Base-by-base conservation (phyloP, 23 tunicate genomes). In the Ciona savignyi region DNA sequence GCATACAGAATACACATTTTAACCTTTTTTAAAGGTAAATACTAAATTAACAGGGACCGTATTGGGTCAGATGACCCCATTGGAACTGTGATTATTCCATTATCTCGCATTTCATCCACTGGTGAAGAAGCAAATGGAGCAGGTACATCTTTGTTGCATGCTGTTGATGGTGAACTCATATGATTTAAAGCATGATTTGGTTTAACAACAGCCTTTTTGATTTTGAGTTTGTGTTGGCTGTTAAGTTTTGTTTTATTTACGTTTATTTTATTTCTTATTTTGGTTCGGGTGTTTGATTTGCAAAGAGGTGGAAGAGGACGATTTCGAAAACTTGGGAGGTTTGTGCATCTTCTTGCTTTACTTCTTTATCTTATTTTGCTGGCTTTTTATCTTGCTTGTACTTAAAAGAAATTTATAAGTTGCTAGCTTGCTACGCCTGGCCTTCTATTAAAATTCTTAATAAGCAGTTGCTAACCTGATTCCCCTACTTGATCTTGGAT, bases 91-190 rank as follows among this genome's bases (percentile, higher is more conserved):
- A 81, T 34, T 11, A 91, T 91, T 25, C 86, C 83, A 27, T 78
- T 91, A 61, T 85, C 97, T 6, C 69, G 81, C 23, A 91, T 91
- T 27, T 91, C 97, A 0, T 91, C 97, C 0, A 91, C 97, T 23
- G 97, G 97, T 35, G 97, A 91, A 61, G 97, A 84, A 4, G 70
- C 91, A 26, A 85, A 80, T 72, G 87, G 87, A 3, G 87, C 87
- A 27, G 87, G 80, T 80, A 34, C 24, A 19, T 1, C 20, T 25
- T 6, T 29, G 27, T 29, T 6, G 4, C 9, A 9, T 42, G 56
- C 9, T 15, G 9, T 6, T 42, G 15, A 6, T 6, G 15, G 15
- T 42, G 56, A 42, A 42, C 15, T 9, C 9, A 42, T 42, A 15
- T 42, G 6, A 42, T 15, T 42, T 42, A 42, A 6, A 42, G 11